These are phyloP conservation scores for Cynopterus brachyotis DNA, from an alignment of 2,113 vertebrate genomes.

Conservation along the genomic window DNA sequence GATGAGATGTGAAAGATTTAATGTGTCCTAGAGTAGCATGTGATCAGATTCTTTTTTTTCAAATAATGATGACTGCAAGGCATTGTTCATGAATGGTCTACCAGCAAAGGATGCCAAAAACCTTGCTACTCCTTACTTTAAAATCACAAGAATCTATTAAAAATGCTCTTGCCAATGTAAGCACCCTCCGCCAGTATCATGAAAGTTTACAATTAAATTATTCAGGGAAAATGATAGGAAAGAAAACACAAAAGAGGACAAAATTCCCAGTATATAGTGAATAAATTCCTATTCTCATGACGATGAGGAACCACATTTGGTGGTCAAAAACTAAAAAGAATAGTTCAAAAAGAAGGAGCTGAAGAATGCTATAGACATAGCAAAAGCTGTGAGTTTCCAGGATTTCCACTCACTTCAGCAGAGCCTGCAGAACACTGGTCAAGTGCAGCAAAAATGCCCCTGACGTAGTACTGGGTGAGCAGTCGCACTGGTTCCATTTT, in stretches of 20 bases:
- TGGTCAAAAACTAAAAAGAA: neutral
- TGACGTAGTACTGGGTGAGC: neutral
- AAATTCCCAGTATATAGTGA: neutral
- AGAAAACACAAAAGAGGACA: neutral
- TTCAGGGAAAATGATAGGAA: neutral
- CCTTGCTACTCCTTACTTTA: neutral
- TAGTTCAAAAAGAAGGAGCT: neutral
- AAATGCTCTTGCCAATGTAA: neutral
- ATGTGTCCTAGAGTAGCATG: neutral
- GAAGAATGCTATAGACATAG: neutral
- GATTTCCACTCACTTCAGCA: neutral
- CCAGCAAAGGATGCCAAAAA: neutral
- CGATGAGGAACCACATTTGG: neutral
- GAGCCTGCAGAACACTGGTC: accelerated
- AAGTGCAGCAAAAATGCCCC: neutral
- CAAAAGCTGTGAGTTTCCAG: neutral
- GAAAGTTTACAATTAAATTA: neutral
- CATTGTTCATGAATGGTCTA: neutral
- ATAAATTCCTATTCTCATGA: neutral
- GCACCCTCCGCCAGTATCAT: neutral
- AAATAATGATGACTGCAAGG: neutral
- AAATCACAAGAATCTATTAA: neutral
- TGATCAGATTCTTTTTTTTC: neutral
- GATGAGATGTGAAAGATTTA: neutral
- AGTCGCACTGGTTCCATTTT: neutral